These are phyloP conservation scores for Athripsodes cinereus DNA, from an alignment of 2,888 invertebrate species.

Conservation along the genomic window DNA sequence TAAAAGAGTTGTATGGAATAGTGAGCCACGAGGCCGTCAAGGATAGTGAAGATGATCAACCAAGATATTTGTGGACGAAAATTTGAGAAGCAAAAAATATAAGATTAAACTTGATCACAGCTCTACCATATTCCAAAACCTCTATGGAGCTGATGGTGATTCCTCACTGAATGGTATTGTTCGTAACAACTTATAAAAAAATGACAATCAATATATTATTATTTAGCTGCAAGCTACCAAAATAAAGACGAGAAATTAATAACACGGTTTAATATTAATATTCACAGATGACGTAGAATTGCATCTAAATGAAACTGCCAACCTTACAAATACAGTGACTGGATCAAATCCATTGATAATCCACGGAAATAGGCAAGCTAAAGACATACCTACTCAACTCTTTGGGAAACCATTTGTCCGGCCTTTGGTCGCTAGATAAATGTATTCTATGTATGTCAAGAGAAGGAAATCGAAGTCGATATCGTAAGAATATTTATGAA, in stretches of 20 bases:
- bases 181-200: too few species aligned
- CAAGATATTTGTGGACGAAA: conserved; percentile 71
- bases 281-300: not conserved
- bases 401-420: conserved; percentile 85
- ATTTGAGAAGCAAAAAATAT: conserved; percentile 61
- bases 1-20: conserved; percentile 68
- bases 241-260: too few species aligned
- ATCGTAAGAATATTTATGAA: conserved; percentile 3
- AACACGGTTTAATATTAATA: too few species aligned
- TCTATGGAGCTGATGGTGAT: conserved; percentile 81
- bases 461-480: conserved; percentile 45
- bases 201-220: too few species aligned
- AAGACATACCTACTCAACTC: conserved; percentile 78
- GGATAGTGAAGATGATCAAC: conserved; percentile 91
- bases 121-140: conserved; percentile 89
- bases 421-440: conserved; percentile 68
- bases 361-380: conserved; percentile 92
- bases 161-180: too few species aligned
- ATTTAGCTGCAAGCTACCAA: too few species aligned
- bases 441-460: conserved; percentile 68
- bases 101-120: conserved; percentile 82
- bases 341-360: conserved; percentile 77
- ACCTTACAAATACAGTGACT: conserved; percentile 69
- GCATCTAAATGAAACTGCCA: conserved; percentile 31
- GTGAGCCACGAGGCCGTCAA: conserved; percentile 53